Conservation (phyloP, 2,888 invertebrate species). For the Scaptodrosophila latifasciaeformis region DNA sequence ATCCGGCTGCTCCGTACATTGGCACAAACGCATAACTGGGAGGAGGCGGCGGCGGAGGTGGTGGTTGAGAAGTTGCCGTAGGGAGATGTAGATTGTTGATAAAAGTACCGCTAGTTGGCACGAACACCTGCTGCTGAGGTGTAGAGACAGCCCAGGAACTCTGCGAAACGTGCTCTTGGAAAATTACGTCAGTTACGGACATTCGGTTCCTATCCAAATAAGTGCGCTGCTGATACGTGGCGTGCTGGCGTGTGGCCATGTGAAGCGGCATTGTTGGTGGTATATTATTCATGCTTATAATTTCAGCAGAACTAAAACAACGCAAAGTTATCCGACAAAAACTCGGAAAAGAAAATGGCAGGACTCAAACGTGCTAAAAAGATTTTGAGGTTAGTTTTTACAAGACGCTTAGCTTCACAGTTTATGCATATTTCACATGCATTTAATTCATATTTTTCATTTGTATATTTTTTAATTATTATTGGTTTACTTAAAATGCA, state of each 20-base stretch:
- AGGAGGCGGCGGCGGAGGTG: conserved; percentile 1
- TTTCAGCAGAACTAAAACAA: not conserved
- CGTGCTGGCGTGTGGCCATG: conserved; percentile 44
- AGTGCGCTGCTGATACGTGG: conserved; percentile 50
- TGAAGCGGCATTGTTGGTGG: conserved; percentile 10
- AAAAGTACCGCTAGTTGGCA: no score
- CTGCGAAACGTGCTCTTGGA: conserved; percentile 50
- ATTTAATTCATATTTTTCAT: not conserved
- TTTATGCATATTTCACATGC: no score
- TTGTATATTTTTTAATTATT: not conserved
- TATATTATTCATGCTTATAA: conserved; percentile 31
- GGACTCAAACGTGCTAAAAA: not conserved
- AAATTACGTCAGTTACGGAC: conserved; percentile 37
- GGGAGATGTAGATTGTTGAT: no score
- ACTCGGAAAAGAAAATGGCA: not conserved
- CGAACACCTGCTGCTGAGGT: conserved; percentile 7
- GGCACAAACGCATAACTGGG: not conserved
- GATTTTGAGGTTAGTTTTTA: conserved; percentile 19
- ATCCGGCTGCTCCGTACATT: no score
- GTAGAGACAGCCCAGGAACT: conserved; percentile 40
- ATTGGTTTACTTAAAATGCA: no score
- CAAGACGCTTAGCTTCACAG: no score
- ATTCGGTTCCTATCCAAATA: conserved; percentile 44
- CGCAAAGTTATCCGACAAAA: not conserved
- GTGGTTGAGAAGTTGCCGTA: not conserved